Base-by-base conservation (phyloP, 2,888 invertebrate genomes). In the Cenopis cana region DNA sequence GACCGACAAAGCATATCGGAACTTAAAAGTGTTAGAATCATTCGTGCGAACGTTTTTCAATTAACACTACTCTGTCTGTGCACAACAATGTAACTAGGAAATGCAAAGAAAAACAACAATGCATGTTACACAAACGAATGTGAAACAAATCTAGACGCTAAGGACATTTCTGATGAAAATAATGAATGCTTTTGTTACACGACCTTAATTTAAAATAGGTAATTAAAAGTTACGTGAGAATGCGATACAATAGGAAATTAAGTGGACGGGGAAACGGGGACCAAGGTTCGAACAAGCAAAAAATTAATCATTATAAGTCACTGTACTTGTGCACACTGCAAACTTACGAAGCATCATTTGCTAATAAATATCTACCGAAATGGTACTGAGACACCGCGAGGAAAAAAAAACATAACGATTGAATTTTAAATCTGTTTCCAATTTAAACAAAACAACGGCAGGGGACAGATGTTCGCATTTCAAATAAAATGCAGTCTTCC, bases 101-200 rank as follows among this genome's bases (percentile, higher is more conserved):
- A 59, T 70, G 20, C 18, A 29, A 41, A 14, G n/a, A 66, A 24
- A 64, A 61, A 55, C 49, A 69, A 73, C 68, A 68, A 70, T 57
- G 50, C 11, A 20, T 11, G 57, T 33, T 56, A 12, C 57, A 57
- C 17, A 57, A 57, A 46, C 36, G 61, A 54, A 73, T 60, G 33
- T 60, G 56, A 73, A 61, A 66, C 55, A 61, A 67, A 65, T 66
- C 57, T 56, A 64, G 57, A 56, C 62, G 33, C 29, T 66, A 65
- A 64, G 59, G 69, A 72, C 69, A 72, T 17, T 54, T 56, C 46
- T 61, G 69, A 73, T 69, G 64, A 69, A 69, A 65, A 73, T 65
- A 61, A 69, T 69, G 55, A 61, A 78, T 79, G 79, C 77, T 81
- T 82, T 84, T 82, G 82, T 81, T 77, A 64, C 74, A 74, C 76